Conservation (phyloP, 2,797 vertebrate species). For the Anguilla megastoma region DNA sequence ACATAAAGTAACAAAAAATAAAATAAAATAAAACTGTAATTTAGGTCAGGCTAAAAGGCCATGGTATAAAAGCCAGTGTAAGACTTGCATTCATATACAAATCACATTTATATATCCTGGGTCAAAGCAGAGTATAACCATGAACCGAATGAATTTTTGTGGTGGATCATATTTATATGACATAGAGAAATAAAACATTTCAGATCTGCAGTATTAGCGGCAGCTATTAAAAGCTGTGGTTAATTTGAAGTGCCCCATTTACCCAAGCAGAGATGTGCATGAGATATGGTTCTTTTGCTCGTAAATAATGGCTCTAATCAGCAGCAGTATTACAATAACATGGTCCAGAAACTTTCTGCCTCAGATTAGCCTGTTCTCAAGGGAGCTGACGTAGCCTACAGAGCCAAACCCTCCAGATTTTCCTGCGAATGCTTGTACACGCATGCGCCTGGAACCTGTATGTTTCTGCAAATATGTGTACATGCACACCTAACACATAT, state of each 20-base stretch:
- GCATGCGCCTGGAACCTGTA: background rate
- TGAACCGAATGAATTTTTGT: slow-evolving; percentile 69
- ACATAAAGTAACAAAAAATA: slow-evolving; percentile 19
- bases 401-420: slow-evolving; percentile 53
- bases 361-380: slow-evolving; percentile 61
- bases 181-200: slow-evolving; percentile 63
- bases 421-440: background rate
- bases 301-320: slow-evolving; percentile 68
- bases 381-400: slow-evolving; percentile 63
- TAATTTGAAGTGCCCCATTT: slow-evolving; percentile 73
- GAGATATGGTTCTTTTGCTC: slow-evolving; percentile 73
- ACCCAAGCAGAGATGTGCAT: slow-evolving; percentile 67
- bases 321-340: slow-evolving; percentile 55
- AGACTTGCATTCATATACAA: slow-evolving; percentile 66
- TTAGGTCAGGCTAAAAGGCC: slow-evolving; percentile 49
- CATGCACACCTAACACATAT: background rate
- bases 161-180: slow-evolving; percentile 71
- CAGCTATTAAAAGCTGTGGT: slow-evolving; percentile 71
- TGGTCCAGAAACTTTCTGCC: slow-evolving; percentile 64
- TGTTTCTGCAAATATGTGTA: background rate
- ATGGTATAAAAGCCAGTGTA: slow-evolving; percentile 68
- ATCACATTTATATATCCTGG: slow-evolving; percentile 70
- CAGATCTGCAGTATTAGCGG: slow-evolving; percentile 71
- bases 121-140: slow-evolving; percentile 66
- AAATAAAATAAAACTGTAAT: slow-evolving; percentile 33